Evolutionary conservation across 2,888 invertebrate genomes (phyloP), one percentile per base, ranked within the genome.

Genomic region (Heliconius erato): DNA sequence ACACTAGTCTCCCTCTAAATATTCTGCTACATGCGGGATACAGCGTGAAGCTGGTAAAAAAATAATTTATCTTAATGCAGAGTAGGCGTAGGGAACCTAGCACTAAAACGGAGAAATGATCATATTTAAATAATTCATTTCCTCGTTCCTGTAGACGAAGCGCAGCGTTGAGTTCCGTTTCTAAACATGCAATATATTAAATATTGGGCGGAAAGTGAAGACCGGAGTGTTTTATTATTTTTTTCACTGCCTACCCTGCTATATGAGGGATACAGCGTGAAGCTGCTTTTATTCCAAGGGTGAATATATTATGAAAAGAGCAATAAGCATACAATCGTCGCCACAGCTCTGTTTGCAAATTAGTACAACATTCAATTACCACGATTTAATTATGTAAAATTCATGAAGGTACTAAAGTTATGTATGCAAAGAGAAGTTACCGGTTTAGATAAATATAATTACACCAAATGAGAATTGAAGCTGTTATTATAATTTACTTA

Each of bases 271-370:
- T n/a, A n/a, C n/a, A n/a, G 63, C 23, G 63, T 63, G n/a, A 63
- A 63, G 12, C n/a, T 1, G 63, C n/a, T 63, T 63, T 63, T 63
- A 4, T 63, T 12, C n/a, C 54, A 23, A 63, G 63, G 63, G 63
- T 63, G 63, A 63, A 63, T 63, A 63, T n/a, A 63, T 63, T 79
- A 69, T 74, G 59, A 65, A 32, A 40, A 79, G 91, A 93, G 93
- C 67, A 79, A 79, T 79, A 72, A 79, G 71, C 79, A 72, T 72
- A 79, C 79, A 79, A 95, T 95, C 88, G 74, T 71, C 67, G 77
- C 79, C 59, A 32, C 59, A 63, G 35, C 71, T 71, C 78, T 72
- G 49, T 78, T 81, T 72, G 65, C 72, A 71, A 81, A 78, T 78
- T 59, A 65, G 67, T 16, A 16, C 67, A 7, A 28, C 6, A 26